Conservation (phyloP, 2,797 vertebrate species). For the Sebastolobus alascanus region DNA sequence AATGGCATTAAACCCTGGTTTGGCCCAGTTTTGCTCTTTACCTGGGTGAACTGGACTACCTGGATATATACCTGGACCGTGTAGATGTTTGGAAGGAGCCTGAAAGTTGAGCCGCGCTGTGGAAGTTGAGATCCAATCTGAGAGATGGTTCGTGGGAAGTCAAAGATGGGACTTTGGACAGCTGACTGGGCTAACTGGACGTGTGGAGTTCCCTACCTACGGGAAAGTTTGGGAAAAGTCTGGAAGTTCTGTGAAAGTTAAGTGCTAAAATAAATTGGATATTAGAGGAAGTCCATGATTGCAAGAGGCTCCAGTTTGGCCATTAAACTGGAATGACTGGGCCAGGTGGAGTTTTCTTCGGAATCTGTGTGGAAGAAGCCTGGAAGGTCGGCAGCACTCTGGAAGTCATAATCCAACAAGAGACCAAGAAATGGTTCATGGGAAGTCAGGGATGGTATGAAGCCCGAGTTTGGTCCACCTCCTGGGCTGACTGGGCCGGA, state of each 20-base stretch:
- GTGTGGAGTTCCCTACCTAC: background rate
- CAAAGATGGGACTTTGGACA: background rate
- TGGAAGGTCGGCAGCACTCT: background rate
- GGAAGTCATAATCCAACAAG: background rate
- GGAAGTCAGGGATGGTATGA: background rate
- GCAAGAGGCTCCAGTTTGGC: background rate
- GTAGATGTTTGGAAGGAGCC: background rate
- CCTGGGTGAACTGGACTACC: background rate
- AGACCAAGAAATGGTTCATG: background rate
- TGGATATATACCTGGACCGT: background rate
- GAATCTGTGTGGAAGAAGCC: background rate
- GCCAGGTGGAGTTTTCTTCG: no score
- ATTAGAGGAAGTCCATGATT: background rate
- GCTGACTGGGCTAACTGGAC: background rate
- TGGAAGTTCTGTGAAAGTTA: background rate
- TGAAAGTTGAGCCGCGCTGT: background rate
- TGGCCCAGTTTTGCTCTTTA: background rate
- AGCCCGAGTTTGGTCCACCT: background rate
- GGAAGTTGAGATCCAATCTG: background rate
- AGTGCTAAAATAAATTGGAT: background rate
- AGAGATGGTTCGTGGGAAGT: background rate
- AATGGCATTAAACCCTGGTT: background rate
- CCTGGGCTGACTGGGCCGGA: background rate
- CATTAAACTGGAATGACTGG: background rate
- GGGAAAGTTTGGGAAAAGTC: no score